phyloP scores from a whole-genome alignment of 1,140 invertebrate genomes.

The Dendrolimus kikuchii region DNA sequence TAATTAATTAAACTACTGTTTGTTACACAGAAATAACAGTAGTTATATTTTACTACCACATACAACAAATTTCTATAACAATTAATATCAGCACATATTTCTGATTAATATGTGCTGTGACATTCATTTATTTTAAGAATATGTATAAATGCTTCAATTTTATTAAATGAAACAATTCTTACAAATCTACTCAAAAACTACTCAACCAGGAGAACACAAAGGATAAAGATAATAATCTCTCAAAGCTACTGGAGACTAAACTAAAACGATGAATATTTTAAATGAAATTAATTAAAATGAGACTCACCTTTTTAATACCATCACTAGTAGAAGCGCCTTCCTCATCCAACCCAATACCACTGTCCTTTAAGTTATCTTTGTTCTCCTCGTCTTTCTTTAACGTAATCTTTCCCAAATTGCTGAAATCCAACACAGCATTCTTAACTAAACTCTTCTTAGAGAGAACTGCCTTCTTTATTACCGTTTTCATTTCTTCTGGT shows the following conservation, averaged over 20 bases:
- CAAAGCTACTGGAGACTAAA: neutral
- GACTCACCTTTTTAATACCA: slow-evolving; percentile 46
- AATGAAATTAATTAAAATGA: slow-evolving; percentile 5
- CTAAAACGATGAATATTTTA: neutral
- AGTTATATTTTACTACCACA: no score
- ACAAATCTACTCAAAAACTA: neutral
- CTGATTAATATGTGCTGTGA: no score
- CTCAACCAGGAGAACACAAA: no score
- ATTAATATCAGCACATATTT: no score
- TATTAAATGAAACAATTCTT: no score
- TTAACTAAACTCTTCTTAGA: slow-evolving; percentile 57
- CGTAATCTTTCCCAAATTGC: slow-evolving; percentile 41
- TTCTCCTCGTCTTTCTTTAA: slow-evolving; percentile 43
- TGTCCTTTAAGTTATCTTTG: slow-evolving; percentile 57
- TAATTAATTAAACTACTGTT: no score
- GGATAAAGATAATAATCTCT: neutral
- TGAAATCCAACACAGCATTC: slow-evolving; percentile 57
- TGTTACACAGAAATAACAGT: no score
- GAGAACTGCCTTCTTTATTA: slow-evolving; percentile 59
- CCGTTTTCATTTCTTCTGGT: slow-evolving; percentile 60
- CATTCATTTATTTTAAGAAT: no score
- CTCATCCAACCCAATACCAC: slow-evolving; percentile 56
- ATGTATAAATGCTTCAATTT: no score
- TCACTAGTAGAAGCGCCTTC: slow-evolving; percentile 46
- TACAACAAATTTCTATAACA: no score